Conservation (phyloP, 2,888 invertebrate genomes). For the Limnephilus marmoratus region DNA sequence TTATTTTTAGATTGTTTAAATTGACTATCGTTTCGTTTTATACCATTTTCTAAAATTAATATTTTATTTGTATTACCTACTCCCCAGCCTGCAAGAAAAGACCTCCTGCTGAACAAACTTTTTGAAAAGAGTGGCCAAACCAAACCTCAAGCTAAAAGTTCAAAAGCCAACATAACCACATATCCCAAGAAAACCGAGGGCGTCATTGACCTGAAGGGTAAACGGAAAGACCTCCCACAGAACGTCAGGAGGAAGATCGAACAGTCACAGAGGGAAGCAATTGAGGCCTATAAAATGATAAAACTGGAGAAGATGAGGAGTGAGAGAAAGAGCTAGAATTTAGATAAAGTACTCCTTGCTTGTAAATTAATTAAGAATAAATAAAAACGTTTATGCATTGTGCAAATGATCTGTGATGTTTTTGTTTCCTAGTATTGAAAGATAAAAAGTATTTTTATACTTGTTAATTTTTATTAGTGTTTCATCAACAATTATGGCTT, state of each 20-base stretch:
- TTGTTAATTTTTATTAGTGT: no score
- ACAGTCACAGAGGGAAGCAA: slow-evolving; percentile 77
- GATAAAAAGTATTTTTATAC: no score
- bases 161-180: slow-evolving; percentile 61
- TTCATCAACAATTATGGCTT: no score
- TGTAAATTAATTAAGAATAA: slow-evolving; percentile 7
- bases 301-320: slow-evolving; percentile 49
- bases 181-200: slow-evolving; percentile 56
- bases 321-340: neutral
- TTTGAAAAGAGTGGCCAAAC: slow-evolving; percentile 68
- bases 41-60: neutral
- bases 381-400: neutral
- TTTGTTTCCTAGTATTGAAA: neutral
- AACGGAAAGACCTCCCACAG: slow-evolving; percentile 79
- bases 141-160: slow-evolving; percentile 44
- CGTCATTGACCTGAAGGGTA: slow-evolving; percentile 76
- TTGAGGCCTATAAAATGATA: slow-evolving; percentile 77
- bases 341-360: slow-evolving; percentile 6
- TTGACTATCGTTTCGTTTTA: neutral
- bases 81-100: slow-evolving; percentile 80
- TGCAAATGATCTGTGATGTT: neutral
- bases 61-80: neutral
- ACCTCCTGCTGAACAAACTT: slow-evolving; percentile 79
- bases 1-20: neutral
- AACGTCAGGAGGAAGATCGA: slow-evolving; percentile 79